Evolutionary conservation across 1,140 invertebrate species (phyloP), one percentile per base, ranked within the genome.

Genomic region (Drosophila pruinosa): DNA sequence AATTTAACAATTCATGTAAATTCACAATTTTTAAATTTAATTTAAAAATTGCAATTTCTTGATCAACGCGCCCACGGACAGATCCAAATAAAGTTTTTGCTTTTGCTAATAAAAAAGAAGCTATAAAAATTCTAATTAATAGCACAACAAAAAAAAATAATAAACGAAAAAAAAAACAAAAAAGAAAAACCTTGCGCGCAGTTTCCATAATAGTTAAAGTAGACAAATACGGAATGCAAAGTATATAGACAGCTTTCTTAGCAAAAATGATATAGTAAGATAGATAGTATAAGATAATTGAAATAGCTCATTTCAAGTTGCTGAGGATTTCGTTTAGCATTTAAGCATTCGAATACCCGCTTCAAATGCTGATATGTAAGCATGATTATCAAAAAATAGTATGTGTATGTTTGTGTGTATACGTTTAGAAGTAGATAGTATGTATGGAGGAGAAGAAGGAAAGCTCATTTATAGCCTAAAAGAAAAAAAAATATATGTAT

Each of bases 301-400:
- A 72, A 75, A 72, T 59, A 21, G 53, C 59, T 53, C 26, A 74
- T 73, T 81, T 57, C 63, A 64, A 48, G 43, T 59, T 64, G 34
- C 43, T 57, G n/a, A 15, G 26, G 36, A 1, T 65, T 67, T 72
- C 57, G 63, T 39, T 62, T 36, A 78, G 70, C 76, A 86, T 75
- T 39, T 62, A 34, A 78, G 70, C 76, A 86, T 75, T 85, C 61
- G 73, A 86, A 83, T 82, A 73, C 75, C 69, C 61, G 69, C 69
- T 86, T 52, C 78, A 75, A 78, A 88, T 88, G 75, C 75, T 88
- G 82, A 88, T 88, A 88, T 88, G 82, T 88, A 75, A 86, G 82
- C 78, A 88, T 88, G 82, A 88, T 88, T 88, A 88, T 88, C 82
- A 71, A 88, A 85, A 88, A 88, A 78, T 78, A 78, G 43, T 64